Evolutionary conservation across 1,140 invertebrate species (phyloP).

Genomic region (Drosophila pseudoananassae): DNA sequence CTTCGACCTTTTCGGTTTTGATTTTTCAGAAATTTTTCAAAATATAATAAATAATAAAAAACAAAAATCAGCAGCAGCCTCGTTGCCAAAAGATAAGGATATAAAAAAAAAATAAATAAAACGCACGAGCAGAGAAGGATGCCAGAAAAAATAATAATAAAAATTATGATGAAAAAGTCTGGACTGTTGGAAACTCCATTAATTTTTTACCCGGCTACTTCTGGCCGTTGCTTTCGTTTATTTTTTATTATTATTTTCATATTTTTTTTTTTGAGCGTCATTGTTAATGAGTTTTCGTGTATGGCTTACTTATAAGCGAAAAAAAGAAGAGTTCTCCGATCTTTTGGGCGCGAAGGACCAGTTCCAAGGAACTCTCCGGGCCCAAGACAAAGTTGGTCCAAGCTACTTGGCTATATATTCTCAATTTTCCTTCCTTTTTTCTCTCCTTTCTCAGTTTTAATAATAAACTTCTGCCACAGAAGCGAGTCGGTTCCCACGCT

Average conservation of each 20-base stretch:
- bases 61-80: constrained; percentile 36
- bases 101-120: constrained; percentile 17
- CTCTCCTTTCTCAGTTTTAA: constrained; percentile 11
- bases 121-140: constrained; percentile 36
- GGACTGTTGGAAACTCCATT: constrained; percentile 67
- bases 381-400: constrained; percentile 61
- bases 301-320: constrained; percentile 74
- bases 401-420: constrained; percentile 38
- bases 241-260: constrained; percentile 32
- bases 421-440: constrained; percentile 15
- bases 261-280: constrained; percentile 63
- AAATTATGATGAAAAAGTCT: constrained; percentile 78
- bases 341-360: constrained; percentile 30
- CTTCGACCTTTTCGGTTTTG: not conserved
- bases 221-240: constrained; percentile 7
- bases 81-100: constrained; percentile 34
- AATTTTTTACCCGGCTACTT: constrained; percentile 65
- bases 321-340: not conserved
- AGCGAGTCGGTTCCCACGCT: constrained; percentile 67
- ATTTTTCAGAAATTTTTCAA: constrained; percentile 63
- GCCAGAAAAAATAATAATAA: constrained; percentile 52
- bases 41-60: constrained; percentile 73
- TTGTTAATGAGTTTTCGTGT: constrained; percentile 84
- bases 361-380: constrained; percentile 70
- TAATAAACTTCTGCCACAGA: constrained; percentile 74